phyloP scores from a whole-genome alignment of 2,797 vertebrate genomes.

The Tauraco hartlaubi region DNA sequence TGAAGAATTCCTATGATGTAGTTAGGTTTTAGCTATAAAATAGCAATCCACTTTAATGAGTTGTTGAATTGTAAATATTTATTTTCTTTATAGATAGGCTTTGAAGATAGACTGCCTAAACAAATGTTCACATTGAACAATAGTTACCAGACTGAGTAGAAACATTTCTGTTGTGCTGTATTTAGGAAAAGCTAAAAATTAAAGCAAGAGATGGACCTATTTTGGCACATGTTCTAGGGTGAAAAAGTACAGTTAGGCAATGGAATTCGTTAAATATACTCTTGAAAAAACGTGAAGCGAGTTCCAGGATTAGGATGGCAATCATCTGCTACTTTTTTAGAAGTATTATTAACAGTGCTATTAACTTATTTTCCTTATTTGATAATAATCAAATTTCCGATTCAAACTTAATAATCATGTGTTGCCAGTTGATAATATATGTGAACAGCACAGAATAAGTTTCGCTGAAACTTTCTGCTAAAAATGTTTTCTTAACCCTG shows the following conservation, averaged over 20 bases:
- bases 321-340: neutral
- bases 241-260: neutral
- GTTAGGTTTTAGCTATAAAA: neutral
- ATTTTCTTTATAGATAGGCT: neutral
- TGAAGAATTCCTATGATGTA: neutral
- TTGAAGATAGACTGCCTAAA: neutral
- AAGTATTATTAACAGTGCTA: neutral
- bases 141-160: neutral
- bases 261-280: neutral
- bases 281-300: neutral
- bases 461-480: neutral
- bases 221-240: neutral
- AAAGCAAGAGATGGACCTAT: neutral
- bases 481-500: neutral
- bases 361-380: neutral
- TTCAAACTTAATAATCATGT: neutral
- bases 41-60: neutral
- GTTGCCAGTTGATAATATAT: neutral
- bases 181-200: neutral
- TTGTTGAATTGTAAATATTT: neutral
- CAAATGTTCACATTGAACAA: neutral
- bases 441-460: neutral
- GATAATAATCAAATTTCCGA: neutral
- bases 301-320: neutral
- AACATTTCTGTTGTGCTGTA: neutral